A percentile compares a stretch with the other conserved stretches of the same genome.
Evolutionary conservation across 2,888 invertebrate species (phyloP).

Genomic region (Tricholauxania praeusta): DNA sequence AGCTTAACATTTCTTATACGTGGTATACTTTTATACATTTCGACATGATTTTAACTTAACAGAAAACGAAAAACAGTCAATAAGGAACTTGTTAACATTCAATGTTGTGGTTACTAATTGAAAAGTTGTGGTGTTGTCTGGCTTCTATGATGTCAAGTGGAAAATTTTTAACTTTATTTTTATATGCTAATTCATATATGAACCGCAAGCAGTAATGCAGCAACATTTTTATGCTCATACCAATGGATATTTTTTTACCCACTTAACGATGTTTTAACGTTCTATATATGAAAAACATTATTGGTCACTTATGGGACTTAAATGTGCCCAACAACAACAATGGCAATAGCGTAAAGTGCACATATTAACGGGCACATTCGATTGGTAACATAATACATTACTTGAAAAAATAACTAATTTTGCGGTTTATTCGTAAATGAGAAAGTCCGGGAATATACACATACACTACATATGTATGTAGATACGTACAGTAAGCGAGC

Average conservation of each 20-base stretch:
- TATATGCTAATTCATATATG: slow-evolving; percentile 8
- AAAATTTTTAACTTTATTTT: slow-evolving; percentile 48
- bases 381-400: slow-evolving; percentile 26
- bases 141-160: slow-evolving; percentile 58
- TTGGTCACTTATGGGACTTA: slow-evolving; percentile 36
- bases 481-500: too few species aligned
- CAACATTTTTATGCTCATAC: slow-evolving; percentile 13
- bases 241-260: slow-evolving; percentile 3
- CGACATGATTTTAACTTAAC: too few species aligned
- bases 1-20: too few species aligned
- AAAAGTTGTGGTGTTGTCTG: slow-evolving; percentile 41
- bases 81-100: slow-evolving; percentile 30
- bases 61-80: slow-evolving; percentile 17
- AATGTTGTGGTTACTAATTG: slow-evolving; percentile 30
- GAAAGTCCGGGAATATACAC: too few species aligned
- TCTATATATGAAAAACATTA: slow-evolving; percentile 29
- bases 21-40: too few species aligned
- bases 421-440: slow-evolving; percentile 6
- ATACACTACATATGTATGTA: too few species aligned
- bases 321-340: slow-evolving; percentile 20
- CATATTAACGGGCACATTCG: slow-evolving; percentile 24
- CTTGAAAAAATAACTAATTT: slow-evolving; percentile 10
- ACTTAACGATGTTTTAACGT: slow-evolving; percentile 31
- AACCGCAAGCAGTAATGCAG: slow-evolving; percentile 11
- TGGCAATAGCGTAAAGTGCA: background rate